Conservation (phyloP, 2,888 invertebrate genomes). For the Eupithecia exiguata region DNA sequence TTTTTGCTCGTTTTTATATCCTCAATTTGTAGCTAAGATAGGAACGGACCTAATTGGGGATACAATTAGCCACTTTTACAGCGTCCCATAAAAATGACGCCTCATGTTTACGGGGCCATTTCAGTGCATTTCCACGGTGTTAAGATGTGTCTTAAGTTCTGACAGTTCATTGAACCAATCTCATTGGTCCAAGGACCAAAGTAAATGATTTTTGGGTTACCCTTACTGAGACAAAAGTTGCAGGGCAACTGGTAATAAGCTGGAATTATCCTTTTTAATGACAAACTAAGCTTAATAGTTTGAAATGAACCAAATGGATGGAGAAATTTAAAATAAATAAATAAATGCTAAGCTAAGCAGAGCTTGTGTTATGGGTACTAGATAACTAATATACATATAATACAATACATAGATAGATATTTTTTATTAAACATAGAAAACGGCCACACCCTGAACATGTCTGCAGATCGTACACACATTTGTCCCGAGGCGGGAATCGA, state of each 20-base stretch:
- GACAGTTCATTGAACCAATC: not conserved
- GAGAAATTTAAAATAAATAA: not conserved
- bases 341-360: too few relatives aligned
- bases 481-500: too few relatives aligned
- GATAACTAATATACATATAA: too few relatives aligned
- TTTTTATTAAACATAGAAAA: too few relatives aligned
- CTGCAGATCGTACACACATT: too few relatives aligned
- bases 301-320: not conserved
- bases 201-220: not conserved
- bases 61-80: slow-evolving; percentile 53
- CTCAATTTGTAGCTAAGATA: not conserved
- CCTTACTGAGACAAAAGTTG: too few relatives aligned
- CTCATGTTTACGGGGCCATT: slow-evolving; percentile 37
- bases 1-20: not conserved
- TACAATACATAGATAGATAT: too few relatives aligned
- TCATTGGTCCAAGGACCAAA: not conserved
- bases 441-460: too few relatives aligned
- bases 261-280: not conserved
- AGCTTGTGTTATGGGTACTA: too few relatives aligned
- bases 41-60: slow-evolving; percentile 11
- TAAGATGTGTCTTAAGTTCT: slow-evolving; percentile 6
- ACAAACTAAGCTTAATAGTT: not conserved
- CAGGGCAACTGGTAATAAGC: too few relatives aligned
- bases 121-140: slow-evolving; percentile 7
- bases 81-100: slow-evolving; percentile 47